phyloP scores from a whole-genome alignment of 2,113 vertebrate species.

The Malurus cyaneus region DNA sequence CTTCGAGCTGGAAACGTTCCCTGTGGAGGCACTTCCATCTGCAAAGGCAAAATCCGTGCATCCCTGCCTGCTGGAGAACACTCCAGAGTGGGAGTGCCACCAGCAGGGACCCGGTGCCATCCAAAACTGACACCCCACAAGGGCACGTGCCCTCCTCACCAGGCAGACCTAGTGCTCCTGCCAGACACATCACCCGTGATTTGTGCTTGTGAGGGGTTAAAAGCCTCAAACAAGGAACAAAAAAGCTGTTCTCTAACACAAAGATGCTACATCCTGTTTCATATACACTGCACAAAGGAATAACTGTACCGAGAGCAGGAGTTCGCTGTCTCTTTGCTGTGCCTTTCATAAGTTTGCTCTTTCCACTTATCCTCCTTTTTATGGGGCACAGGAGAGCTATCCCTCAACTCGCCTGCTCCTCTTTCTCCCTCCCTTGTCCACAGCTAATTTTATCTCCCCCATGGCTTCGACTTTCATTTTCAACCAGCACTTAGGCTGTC shows the following conservation, averaged over 20 bases:
- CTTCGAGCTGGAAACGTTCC: neutral
- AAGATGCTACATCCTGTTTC: neutral
- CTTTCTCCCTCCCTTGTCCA: constrained; percentile 28
- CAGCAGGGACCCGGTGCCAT: neutral
- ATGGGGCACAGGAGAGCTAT: constrained; percentile 45
- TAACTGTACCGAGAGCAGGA: neutral
- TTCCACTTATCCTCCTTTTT: constrained; percentile 21
- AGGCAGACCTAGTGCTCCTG: neutral
- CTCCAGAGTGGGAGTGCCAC: neutral
- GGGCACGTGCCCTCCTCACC: neutral
- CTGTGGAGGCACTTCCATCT: neutral
- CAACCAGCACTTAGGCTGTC: constrained; percentile 35
- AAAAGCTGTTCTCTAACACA: neutral
- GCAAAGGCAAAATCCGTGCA: neutral
- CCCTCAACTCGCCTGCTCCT: constrained; percentile 3
- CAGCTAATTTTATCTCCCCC: constrained; percentile 59
- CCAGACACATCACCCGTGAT: neutral
- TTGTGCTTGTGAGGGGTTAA: neutral
- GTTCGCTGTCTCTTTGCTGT: constrained; percentile 33
- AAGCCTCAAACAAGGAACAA: neutral
- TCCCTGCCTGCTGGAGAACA: neutral
- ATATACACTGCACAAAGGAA: neutral
- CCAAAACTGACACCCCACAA: neutral
- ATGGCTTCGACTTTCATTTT: constrained; percentile 50
- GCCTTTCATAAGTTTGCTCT: constrained; percentile 45